Base-by-base conservation (phyloP, 2,888 invertebrate species). In the Dicranocentrus wangi region DNA sequence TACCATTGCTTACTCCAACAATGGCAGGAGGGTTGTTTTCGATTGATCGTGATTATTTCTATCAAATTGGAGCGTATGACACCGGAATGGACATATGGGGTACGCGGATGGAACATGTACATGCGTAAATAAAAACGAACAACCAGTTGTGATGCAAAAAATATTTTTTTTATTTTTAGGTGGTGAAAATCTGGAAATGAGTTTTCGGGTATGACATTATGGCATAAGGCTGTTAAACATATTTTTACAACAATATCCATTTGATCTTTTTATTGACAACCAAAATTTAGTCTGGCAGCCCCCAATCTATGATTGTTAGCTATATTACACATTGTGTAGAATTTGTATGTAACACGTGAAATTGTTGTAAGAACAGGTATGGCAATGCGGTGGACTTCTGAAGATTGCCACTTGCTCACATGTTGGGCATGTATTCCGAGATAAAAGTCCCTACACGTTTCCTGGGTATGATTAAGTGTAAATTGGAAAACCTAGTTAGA, bases 51-150 rank as follows among this genome's bases (percentile, higher is more conserved):
- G 95, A 97, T 25, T 99, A 97, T 90, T 99, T 99, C 91, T 97
- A 98, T 90, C 95, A 98, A 90, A 92, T 99, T 83, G 99, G 99
- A 71, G 94, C 98, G 72, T 99, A 99, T 89, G 99, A 99, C 89
- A 94, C 97, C 90, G 99, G 99, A 87, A 99, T 99, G 99, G 97
- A 99, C 90, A 98, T 99, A 88, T 99, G 99, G 99, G 99, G 99
- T 70, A 78, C 15, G n/a, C n/a, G n/a, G n/a, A n/a, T n/a, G n/a
- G n/a, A n/a, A n/a, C n/a, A n/a, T n/a, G n/a, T n/a, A n/a, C n/a
- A n/a, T n/a, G n/a, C n/a, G n/a, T n/a, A n/a, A n/a, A n/a, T n/a
- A n/a, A n/a, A n/a, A n/a, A n/a, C n/a, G n/a, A n/a, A n/a, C n/a
- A n/a, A n/a, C n/a, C n/a, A n/a, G n/a, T n/a, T n/a, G n/a, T n/a